These are phyloP conservation scores for Tipula helvola DNA, from an alignment of 2,888 invertebrate species.

Conservation along the genomic window DNA sequence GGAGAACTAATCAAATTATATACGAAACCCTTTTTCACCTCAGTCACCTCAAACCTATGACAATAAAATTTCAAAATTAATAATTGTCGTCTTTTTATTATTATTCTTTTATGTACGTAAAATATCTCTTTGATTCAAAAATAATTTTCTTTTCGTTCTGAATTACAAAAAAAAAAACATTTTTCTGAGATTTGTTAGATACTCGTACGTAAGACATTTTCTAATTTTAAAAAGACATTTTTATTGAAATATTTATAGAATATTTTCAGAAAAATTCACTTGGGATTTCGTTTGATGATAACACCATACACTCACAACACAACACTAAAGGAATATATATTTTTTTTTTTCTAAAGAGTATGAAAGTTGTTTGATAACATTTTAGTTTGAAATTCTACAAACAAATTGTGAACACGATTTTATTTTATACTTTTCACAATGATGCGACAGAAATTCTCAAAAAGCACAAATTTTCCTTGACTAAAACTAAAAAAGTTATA, in stretches of 20 bases:
- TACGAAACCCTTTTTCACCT: not conserved
- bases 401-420: not conserved
- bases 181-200: not conserved
- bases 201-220: not conserved
- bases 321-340: not conserved
- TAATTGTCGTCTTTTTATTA: not conserved
- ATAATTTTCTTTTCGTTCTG: not conserved
- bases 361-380: not conserved
- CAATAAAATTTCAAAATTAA: not conserved
- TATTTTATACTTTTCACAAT: not conserved
- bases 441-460: not conserved
- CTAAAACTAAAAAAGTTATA: no score
- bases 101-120: not conserved
- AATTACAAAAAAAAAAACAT: not conserved
- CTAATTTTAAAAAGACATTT: not conserved
- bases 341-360: not conserved
- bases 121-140: not conserved
- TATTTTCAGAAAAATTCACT: not conserved
- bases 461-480: no score
- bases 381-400: not conserved
- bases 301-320: not conserved
- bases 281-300: not conserved
- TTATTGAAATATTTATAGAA: not conserved
- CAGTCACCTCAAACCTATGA: not conserved
- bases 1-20: not conserved